Evolutionary conservation across 64 coral and sea anemone genomes (phyloP).

Genomic region (Catalaphyllia jardinei): DNA sequence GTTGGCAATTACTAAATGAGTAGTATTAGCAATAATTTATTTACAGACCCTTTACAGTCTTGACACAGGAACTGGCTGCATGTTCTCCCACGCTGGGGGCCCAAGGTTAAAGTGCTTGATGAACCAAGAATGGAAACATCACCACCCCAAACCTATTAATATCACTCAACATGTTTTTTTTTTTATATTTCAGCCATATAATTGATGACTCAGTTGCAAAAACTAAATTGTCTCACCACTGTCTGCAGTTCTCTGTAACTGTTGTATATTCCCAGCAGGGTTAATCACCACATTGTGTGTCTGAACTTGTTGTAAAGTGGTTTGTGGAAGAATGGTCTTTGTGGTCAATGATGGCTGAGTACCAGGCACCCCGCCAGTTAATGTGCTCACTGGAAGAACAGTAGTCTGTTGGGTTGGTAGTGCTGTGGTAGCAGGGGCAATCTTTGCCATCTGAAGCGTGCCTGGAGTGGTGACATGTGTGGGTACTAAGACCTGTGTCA

Average conservation of each 20-base stretch:
- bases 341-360: constrained; percentile 3
- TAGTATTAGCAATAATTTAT: too few relatives aligned
- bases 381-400: constrained; percentile 6
- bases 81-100: too few relatives aligned
- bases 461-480: background rate
- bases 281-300: constrained; percentile 27
- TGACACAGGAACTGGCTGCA: too few relatives aligned
- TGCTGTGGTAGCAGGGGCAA: constrained; percentile 46
- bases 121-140: too few relatives aligned
- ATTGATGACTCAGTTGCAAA: too few relatives aligned
- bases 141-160: too few relatives aligned
- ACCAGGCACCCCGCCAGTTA: constrained; percentile 17
- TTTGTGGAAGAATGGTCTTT: constrained; percentile 41
- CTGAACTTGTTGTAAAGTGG: constrained; percentile 22
- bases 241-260: constrained; percentile 30
- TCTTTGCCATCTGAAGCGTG: constrained; percentile 34
- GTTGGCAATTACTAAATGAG: too few relatives aligned
- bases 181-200: too few relatives aligned
- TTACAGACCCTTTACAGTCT: too few relatives aligned
- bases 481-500: constrained; percentile 16
- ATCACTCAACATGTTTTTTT: too few relatives aligned
- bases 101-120: too few relatives aligned
- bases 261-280: constrained; percentile 7
- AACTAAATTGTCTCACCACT: background rate
- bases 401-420: constrained; percentile 24